A percentile compares a stretch with the other conserved stretches of the same genome.
Conservation (phyloP, 1,140 invertebrate genomes). For the Trigoniulus corallinus region DNA sequence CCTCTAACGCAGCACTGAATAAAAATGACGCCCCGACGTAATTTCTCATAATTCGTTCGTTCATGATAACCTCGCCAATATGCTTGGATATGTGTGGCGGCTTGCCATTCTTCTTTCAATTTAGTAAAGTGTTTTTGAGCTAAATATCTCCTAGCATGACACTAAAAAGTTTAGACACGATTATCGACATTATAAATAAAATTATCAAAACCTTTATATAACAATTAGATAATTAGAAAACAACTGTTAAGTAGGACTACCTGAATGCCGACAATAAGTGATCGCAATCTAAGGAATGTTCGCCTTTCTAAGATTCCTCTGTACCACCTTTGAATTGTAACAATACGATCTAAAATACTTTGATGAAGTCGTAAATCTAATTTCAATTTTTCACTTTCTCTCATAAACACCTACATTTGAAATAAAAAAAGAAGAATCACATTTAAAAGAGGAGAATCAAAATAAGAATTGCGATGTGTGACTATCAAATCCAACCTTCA, state of each 20-base stretch:
- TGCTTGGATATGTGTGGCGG: constrained; percentile 57
- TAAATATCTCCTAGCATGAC: constrained; percentile 46
- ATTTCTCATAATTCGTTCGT: constrained; percentile 44
- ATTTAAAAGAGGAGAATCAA: constrained; percentile 3
- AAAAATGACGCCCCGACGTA: constrained; percentile 37
- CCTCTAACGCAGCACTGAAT: constrained; percentile 59
- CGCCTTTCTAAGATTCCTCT: constrained; percentile 57
- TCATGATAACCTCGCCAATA: constrained; percentile 49
- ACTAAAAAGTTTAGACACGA: constrained; percentile 21
- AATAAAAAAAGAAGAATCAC: neutral
- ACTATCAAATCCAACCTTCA: constrained; percentile 40
- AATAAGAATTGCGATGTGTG: constrained; percentile 1
- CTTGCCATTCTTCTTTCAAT: constrained; percentile 30
- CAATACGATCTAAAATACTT: constrained; percentile 81
- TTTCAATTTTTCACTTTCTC: constrained; percentile 86
- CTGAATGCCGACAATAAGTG: constrained; percentile 59
- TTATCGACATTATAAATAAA: too few relatives aligned
- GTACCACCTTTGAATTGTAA: constrained; percentile 84
- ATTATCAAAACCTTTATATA: too few relatives aligned
- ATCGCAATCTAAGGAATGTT: constrained; percentile 52
- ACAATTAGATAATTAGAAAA: too few relatives aligned
- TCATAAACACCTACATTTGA: constrained; percentile 51
- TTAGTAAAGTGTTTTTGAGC: constrained; percentile 24
- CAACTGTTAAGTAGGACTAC: constrained; percentile 22
- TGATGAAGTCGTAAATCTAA: constrained; percentile 80